phyloP scores from a whole-genome alignment of 2,888 invertebrate species.

The Hirtodrosophila cameraria region DNA sequence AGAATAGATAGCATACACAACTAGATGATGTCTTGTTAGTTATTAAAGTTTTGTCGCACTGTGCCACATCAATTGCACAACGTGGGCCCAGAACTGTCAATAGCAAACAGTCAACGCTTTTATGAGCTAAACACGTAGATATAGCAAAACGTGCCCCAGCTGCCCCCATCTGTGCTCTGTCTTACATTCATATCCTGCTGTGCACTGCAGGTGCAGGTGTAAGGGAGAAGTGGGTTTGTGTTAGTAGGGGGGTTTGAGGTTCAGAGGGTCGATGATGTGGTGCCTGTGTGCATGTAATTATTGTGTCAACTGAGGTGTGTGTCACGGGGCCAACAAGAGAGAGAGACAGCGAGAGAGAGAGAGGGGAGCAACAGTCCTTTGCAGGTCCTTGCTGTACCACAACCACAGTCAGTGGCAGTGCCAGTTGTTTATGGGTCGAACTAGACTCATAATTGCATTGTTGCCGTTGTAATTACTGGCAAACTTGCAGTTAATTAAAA shows the following conservation, averaged over 20 bases:
- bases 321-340: slow-evolving; percentile 29
- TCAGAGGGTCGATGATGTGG: slow-evolving; percentile 7
- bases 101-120: slow-evolving; percentile 50
- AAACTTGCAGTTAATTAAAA: slow-evolving; percentile 78
- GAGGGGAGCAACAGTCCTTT: slow-evolving; percentile 34
- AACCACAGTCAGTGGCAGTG: slow-evolving; percentile 12
- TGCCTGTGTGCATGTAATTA: slow-evolving; percentile 66
- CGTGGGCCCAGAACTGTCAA: slow-evolving; percentile 52
- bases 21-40: neutral
- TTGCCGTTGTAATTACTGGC: slow-evolving; percentile 74
- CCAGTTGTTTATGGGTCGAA: slow-evolving; percentile 63
- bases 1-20: no score
- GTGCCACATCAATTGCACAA: slow-evolving; percentile 48
- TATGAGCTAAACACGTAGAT: slow-evolving; percentile 35
- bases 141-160: neutral
- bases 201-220: slow-evolving; percentile 10
- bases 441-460: slow-evolving; percentile 75
- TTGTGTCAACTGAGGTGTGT: slow-evolving; percentile 72
- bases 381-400: slow-evolving; percentile 31
- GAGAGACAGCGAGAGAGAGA: slow-evolving; percentile 26
- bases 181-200: slow-evolving; percentile 22
- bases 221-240: neutral
- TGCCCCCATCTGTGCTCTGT: neutral
- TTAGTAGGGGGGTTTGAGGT: neutral
- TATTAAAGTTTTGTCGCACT: slow-evolving; percentile 36